Conservation (phyloP, 2,797 vertebrate genomes). For the Buceros bicornis region DNA sequence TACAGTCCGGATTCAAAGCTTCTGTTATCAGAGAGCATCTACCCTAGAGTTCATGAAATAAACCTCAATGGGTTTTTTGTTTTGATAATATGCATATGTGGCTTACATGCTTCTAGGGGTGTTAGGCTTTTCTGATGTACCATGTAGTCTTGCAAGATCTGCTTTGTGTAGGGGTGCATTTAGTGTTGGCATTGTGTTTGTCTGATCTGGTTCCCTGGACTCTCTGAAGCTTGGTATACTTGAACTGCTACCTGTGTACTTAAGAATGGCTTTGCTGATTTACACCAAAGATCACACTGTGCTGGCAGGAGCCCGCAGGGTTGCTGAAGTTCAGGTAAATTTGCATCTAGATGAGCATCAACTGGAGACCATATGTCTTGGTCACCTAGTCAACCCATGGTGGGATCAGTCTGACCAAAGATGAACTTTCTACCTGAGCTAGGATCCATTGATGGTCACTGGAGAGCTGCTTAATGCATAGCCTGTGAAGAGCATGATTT, state of each 20-base stretch:
- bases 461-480: too few relatives aligned
- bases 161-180: fast-evolving
- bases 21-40: background rate
- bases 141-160: fast-evolving
- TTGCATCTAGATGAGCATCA: background rate
- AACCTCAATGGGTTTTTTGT: background rate
- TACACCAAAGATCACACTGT: fast-evolving
- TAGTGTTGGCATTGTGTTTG: background rate
- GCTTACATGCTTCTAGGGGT: background rate
- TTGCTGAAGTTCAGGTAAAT: background rate
- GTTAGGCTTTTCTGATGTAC: background rate
- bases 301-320: background rate
- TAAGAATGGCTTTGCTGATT: background rate
- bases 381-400: background rate
- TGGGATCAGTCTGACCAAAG: background rate
- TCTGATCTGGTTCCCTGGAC: background rate
- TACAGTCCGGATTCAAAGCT: background rate
- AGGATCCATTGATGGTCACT: background rate
- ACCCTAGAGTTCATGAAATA: background rate
- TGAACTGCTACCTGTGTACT: fast-evolving
- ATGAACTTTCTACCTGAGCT: background rate
- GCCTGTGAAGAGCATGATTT: background rate
- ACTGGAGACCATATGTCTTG: background rate
- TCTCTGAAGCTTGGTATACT: background rate
- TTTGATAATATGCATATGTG: background rate